Conservation (phyloP, 1,140 invertebrate species). For the Ooceraea biroi region DNA sequence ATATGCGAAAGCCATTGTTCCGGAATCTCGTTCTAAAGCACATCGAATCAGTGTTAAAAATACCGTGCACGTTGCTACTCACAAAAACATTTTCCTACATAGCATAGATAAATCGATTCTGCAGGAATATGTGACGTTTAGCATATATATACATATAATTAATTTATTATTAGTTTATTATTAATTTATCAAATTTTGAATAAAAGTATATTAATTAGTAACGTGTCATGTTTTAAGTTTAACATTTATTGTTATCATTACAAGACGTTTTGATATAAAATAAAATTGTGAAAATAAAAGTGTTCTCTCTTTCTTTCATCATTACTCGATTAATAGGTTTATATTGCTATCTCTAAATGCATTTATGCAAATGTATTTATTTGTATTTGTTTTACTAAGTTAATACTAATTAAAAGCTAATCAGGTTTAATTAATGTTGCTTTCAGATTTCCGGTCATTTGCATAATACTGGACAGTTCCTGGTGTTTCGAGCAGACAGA, state of each 20-base stretch:
- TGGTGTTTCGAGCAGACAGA: constrained; percentile 95
- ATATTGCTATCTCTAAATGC: background rate
- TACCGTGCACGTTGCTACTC: background rate
- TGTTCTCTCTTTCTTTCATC: no score
- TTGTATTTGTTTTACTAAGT: background rate
- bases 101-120: background rate
- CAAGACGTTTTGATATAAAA: no score
- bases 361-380: constrained; percentile 28
- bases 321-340: background rate
- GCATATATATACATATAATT: no score
- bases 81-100: background rate
- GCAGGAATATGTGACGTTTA: background rate
- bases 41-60: constrained; percentile 39
- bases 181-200: background rate
- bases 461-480: constrained; percentile 95
- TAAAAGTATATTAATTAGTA: background rate
- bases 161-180: background rate
- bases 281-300: no score
- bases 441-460: constrained; percentile 94
- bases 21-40: constrained; percentile 36
- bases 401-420: constrained; percentile 13
- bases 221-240: background rate
- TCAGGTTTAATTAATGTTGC: constrained; percentile 65
- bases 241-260: background rate
- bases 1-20: constrained; percentile 43